phyloP scores from a whole-genome alignment of 2,797 vertebrate species.

The Acanthornis magna region DNA sequence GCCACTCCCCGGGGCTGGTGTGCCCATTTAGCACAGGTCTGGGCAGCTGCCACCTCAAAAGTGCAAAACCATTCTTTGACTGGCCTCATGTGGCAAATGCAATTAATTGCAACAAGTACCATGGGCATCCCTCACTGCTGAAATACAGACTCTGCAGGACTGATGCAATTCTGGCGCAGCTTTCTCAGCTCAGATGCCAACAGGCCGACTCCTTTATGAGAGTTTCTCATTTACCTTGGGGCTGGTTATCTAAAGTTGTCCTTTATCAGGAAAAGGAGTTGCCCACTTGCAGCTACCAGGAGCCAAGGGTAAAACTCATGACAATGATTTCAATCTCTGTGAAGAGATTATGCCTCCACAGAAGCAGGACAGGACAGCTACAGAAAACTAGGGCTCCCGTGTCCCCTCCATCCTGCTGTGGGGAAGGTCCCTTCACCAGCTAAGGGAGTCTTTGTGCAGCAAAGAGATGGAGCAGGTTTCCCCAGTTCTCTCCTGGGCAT shows the following conservation, averaged over 20 bases:
- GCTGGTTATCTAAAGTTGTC: background rate
- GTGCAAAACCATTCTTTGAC: background rate
- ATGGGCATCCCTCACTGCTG: accelerated
- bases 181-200: background rate
- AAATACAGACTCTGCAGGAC: background rate
- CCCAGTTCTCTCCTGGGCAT: background rate
- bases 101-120: background rate
- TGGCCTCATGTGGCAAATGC: background rate
- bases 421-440: background rate
- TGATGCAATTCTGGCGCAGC: background rate
- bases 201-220: background rate
- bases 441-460: background rate
- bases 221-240: background rate
- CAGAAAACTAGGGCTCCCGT: background rate
- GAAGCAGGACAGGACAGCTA: background rate
- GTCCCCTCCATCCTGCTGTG: background rate
- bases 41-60: background rate
- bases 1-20: too few relatives aligned
- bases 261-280: background rate
- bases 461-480: background rate
- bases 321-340: background rate
- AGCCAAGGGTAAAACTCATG: background rate
- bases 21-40: background rate
- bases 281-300: background rate
- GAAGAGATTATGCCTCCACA: background rate